These are phyloP conservation scores for Toxostoma redivivum DNA, from an alignment of 2,113 vertebrate species.

Conservation along the genomic window DNA sequence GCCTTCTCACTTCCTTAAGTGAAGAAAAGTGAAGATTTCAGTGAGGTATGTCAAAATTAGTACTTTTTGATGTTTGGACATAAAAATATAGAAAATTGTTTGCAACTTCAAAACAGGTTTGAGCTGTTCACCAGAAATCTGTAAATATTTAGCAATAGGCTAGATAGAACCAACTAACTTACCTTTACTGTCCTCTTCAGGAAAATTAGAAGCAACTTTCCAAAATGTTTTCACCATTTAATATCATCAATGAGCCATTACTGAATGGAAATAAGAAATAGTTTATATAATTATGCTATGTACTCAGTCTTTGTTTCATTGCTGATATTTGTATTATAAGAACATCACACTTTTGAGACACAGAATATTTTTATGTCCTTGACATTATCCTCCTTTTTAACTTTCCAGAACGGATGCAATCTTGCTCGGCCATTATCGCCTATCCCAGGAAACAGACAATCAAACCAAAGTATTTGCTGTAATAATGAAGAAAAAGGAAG, in stretches of 20 bases:
- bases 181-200: background rate
- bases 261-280: background rate
- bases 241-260: background rate
- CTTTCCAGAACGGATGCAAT: conserved; percentile 87
- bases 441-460: conserved; percentile 97
- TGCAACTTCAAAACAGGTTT: background rate
- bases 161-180: background rate
- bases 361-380: background rate
- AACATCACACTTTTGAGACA: background rate
- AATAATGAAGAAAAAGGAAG: conserved; percentile 95
- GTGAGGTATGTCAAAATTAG: background rate
- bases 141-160: background rate
- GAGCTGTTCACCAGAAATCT: background rate
- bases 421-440: conserved; percentile 93
- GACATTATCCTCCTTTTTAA: background rate
- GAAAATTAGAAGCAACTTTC: background rate
- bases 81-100: background rate
- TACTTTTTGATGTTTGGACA: background rate
- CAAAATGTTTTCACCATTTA: background rate
- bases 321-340: background rate
- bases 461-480: conserved; percentile 99
- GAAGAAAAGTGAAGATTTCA: background rate
- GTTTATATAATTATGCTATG: background rate
- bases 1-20: background rate
- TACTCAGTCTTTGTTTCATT: background rate